Evolutionary conservation across 2,888 invertebrate species (phyloP).

Genomic region (Deilephila porcellus): DNA sequence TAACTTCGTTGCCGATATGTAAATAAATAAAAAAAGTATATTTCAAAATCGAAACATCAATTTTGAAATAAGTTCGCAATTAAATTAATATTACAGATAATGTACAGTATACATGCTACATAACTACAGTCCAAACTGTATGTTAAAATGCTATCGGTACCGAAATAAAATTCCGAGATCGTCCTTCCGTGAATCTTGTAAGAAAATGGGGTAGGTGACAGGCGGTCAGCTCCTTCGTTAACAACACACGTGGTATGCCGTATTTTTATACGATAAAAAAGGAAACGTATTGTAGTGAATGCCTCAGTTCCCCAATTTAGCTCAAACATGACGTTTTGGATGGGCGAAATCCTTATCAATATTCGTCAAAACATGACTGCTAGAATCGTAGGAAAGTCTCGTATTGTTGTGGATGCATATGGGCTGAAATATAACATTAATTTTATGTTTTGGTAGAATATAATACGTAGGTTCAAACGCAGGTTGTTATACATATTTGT

Average conservation of each 20-base stretch:
- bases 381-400: no score
- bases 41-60: no score
- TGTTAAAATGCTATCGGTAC: background rate
- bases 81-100: no score
- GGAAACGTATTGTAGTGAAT: conserved; percentile 1
- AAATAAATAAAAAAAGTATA: no score
- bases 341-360: background rate
- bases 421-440: no score
- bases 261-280: conserved; percentile 7
- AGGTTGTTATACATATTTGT: no score
- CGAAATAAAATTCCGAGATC: conserved; percentile 17
- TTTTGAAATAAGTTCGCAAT: background rate
- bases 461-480: no score
- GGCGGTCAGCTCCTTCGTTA: conserved; percentile 6
- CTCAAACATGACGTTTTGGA: background rate
- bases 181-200: conserved; percentile 8
- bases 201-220: conserved; percentile 20
- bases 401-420: no score
- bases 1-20: no score
- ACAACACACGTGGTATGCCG: conserved; percentile 12
- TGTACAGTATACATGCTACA: no score
- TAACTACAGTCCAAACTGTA: background rate
- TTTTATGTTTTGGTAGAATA: no score
- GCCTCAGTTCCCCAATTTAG: background rate
- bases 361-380: background rate